phyloP scores from a whole-genome alignment of 2,797 vertebrate genomes.

The Echiichthys vipera region DNA sequence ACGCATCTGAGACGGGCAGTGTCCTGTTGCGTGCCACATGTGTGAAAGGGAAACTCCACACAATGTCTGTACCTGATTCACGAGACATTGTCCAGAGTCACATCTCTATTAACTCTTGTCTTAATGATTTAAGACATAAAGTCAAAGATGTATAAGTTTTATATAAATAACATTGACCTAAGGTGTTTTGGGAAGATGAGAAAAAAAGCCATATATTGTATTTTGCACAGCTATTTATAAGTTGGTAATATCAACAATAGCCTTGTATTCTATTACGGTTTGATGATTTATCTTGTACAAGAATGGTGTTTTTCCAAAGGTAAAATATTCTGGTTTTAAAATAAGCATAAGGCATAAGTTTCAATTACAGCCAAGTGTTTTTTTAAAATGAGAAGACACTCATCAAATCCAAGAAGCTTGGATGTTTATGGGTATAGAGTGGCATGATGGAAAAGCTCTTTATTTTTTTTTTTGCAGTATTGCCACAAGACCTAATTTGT shows the following conservation, averaged over 20 bases:
- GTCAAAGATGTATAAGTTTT: not conserved
- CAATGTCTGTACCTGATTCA: no score
- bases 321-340: slow-evolving; percentile 39
- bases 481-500: slow-evolving; percentile 76
- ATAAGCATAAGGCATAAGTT: slow-evolving; percentile 45
- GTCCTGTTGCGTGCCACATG: no score
- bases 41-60: no score
- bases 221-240: slow-evolving; percentile 10
- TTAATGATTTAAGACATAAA: not conserved
- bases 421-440: slow-evolving; percentile 64
- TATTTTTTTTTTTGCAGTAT: slow-evolving; percentile 44
- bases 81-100: no score
- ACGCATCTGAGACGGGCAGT: no score
- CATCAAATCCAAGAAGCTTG: slow-evolving; percentile 59
- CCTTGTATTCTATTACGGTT: slow-evolving; percentile 26
- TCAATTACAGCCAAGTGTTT: slow-evolving; percentile 62
- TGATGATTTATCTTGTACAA: slow-evolving; percentile 26
- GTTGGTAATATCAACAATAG: slow-evolving; percentile 38
- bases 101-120: not conserved
- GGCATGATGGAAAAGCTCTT: slow-evolving; percentile 60
- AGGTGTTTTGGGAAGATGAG: not conserved
- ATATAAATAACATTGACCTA: no score
- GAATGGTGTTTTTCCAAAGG: slow-evolving; percentile 23
- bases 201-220: not conserved
- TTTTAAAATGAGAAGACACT: slow-evolving; percentile 60